Conservation (phyloP, 2,797 vertebrate genomes). For the Alca torda region DNA sequence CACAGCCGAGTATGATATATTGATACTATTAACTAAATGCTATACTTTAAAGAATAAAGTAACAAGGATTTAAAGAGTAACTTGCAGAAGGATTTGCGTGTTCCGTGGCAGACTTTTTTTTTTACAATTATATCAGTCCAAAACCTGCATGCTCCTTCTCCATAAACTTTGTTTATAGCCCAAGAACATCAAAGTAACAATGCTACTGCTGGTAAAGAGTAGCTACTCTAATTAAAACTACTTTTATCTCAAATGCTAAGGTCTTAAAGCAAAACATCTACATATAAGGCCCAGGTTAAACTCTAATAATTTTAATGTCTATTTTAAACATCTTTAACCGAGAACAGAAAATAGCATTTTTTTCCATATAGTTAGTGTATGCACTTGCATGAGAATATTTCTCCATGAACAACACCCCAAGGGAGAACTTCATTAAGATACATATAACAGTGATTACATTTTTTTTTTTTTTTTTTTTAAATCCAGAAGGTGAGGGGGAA, state of each 20-base stretch:
- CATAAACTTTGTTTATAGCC: background rate
- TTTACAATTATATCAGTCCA: background rate
- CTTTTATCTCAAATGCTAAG: background rate
- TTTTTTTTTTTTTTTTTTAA: background rate
- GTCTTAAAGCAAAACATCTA: background rate
- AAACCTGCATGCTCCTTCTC: background rate
- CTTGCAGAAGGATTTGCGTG: background rate
- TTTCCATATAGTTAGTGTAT: background rate
- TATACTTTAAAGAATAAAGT: background rate
- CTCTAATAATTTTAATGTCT: background rate
- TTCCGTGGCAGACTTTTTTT: background rate
- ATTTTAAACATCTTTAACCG: background rate
- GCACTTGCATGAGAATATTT: background rate
- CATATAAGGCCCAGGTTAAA: background rate
- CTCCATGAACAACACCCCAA: background rate
- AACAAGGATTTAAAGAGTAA: background rate
- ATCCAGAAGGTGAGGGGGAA: background rate
- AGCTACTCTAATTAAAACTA: background rate
- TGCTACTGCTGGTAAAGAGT: background rate
- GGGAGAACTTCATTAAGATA: background rate
- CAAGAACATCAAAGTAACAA: background rate
- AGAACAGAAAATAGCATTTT: background rate
- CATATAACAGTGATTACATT: background rate
- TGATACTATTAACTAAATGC: background rate
- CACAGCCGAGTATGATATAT: background rate